Percentiles rank a stretch among this genome's conserved stretches.
Evolutionary conservation across 2,113 vertebrate genomes (phyloP).

Genomic region (Etia nguti): DNA sequence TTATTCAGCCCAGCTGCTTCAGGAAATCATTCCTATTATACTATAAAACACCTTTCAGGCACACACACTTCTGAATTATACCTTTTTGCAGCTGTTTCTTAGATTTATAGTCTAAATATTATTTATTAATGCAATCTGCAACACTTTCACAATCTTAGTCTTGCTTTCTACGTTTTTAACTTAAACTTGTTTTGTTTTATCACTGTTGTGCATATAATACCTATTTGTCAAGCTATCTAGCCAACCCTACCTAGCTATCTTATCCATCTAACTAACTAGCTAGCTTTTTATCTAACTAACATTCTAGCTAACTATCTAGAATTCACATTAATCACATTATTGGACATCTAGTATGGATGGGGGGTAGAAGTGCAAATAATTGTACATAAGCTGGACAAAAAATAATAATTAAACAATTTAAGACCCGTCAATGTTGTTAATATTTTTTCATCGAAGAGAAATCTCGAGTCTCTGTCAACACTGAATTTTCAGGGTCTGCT

Average conservation of each 20-base stretch:
- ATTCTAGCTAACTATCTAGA: background rate
- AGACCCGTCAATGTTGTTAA: background rate
- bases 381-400: background rate
- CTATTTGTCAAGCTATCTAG: background rate
- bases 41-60: background rate
- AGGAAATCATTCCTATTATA: background rate
- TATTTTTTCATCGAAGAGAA: too few species aligned
- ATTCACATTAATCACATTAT: background rate
- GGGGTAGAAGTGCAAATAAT: background rate
- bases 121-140: background rate
- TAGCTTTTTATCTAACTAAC: background rate
- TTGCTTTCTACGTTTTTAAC: background rate
- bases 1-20: background rate
- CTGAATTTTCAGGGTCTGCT: background rate
- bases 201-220: background rate
- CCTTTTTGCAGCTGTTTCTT: background rate
- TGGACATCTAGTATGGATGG: background rate
- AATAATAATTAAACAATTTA: background rate
- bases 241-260: background rate
- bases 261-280: background rate
- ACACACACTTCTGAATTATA: background rate
- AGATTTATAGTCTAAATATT: background rate
- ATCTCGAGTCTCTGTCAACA: too few species aligned
- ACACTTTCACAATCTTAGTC: background rate
- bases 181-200: background rate